Percentiles rank a stretch among this genome's conserved stretches.
phyloP scores from a whole-genome alignment of 2,888 invertebrate species.

The Cybosia mesomella region DNA sequence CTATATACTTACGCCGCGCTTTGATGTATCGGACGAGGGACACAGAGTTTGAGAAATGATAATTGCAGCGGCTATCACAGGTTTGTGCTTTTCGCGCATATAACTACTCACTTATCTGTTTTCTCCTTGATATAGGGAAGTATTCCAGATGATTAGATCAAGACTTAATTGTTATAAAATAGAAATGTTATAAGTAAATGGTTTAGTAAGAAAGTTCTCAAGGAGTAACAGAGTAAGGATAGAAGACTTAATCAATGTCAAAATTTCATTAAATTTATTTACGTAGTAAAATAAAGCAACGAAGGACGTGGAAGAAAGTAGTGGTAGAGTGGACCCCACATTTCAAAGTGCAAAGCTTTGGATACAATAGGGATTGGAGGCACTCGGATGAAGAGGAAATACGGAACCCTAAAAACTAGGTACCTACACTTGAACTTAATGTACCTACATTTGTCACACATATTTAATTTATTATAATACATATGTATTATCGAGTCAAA shows the following conservation, averaged over 20 bases:
- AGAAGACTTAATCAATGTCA: not conserved
- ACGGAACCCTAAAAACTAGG: not conserved
- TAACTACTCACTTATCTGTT: not conserved
- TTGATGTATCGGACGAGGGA: constrained; percentile 30
- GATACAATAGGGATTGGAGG: not conserved
- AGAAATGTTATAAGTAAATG: not conserved
- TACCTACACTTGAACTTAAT: not conserved
- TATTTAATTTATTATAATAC: no score
- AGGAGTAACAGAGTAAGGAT: not conserved
- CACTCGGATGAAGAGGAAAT: not conserved
- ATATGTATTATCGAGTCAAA: not conserved
- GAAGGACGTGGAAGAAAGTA: not conserved
- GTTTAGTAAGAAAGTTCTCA: no score
- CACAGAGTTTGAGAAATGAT: constrained; percentile 8
- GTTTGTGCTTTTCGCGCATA: not conserved
- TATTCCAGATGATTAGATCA: not conserved
- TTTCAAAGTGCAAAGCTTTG: not conserved
- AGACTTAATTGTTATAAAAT: not conserved
- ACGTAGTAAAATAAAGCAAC: not conserved
- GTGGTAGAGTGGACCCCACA: not conserved
- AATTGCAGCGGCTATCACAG: not conserved
- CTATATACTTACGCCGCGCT: constrained; percentile 46
- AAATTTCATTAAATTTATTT: not conserved
- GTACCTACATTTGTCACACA: not conserved
- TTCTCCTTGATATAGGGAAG: not conserved